These are phyloP conservation scores for Corynorhinus townsendii DNA, from an alignment of 2,113 vertebrate genomes.

Conservation along the genomic window DNA sequence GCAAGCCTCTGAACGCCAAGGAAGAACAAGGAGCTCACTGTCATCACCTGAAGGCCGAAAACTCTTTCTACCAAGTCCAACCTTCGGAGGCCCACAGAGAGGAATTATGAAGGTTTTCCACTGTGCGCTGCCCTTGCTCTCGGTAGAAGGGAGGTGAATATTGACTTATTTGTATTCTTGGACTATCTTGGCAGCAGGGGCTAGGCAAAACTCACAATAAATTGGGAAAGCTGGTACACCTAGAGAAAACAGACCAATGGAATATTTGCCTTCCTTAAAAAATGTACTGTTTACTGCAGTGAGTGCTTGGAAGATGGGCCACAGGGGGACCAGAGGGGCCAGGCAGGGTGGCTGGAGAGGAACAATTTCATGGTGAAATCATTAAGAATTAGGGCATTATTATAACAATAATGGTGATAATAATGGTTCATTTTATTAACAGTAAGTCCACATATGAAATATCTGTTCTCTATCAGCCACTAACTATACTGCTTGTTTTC, in stretches of 20 bases:
- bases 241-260: conserved; percentile 40
- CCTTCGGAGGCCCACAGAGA: conserved; percentile 19
- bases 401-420: too few species aligned
- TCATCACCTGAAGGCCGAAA: background rate
- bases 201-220: conserved; percentile 45
- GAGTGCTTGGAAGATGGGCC: background rate
- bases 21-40: conserved; percentile 37
- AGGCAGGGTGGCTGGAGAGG: background rate
- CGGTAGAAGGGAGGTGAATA: background rate
- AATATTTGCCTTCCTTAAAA: conserved; percentile 49
- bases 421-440: background rate
- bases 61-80: background rate
- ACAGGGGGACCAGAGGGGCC: accelerated
- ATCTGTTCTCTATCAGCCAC: background rate
- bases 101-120: conserved; percentile 17
- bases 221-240: background rate
- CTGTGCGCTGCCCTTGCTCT: background rate
- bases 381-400: background rate
- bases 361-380: background rate
- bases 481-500: background rate
- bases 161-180: conserved; percentile 46
- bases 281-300: background rate
- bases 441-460: background rate
- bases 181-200: conserved; percentile 27
- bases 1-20: background rate